Percentiles rank a stretch among this genome's conserved stretches.
phyloP scores from a whole-genome alignment of 2,888 invertebrate genomes.

The Conus canariensis region DNA sequence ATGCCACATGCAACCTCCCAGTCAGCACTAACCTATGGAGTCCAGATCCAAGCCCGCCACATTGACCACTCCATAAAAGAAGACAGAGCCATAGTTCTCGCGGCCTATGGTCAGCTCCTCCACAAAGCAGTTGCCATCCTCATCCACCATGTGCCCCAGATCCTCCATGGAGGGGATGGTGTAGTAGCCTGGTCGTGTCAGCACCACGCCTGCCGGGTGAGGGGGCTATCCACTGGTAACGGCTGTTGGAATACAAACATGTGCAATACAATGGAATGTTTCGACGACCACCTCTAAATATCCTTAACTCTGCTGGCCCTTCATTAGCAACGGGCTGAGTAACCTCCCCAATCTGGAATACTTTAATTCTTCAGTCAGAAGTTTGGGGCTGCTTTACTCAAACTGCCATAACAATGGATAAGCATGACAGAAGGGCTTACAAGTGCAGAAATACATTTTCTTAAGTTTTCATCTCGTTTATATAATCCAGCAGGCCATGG shows the following conservation, averaged over 20 bases:
- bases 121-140: slow-evolving; percentile 89
- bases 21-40: slow-evolving; percentile 84
- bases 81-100: slow-evolving; percentile 93
- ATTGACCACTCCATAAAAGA: slow-evolving; percentile 90
- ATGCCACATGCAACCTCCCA: background rate
- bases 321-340: too few species aligned
- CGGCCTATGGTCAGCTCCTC: slow-evolving; percentile 93
- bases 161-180: slow-evolving; percentile 92
- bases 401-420: too few species aligned
- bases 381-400: too few species aligned
- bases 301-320: too few species aligned
- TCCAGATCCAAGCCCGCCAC: slow-evolving; percentile 92
- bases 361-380: too few species aligned
- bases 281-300: too few species aligned
- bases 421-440: too few species aligned
- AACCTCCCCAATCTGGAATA: too few species aligned
- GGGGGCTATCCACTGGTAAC: slow-evolving; percentile 66
- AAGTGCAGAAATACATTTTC: too few species aligned
- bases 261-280: background rate
- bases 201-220: slow-evolving; percentile 86
- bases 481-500: too few species aligned
- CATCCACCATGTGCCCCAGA: slow-evolving; percentile 83
- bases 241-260: background rate
- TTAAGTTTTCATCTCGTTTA: too few species aligned
- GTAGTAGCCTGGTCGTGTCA: slow-evolving; percentile 92